phyloP scores from a whole-genome alignment of 1,140 invertebrate species.

The Drosophila pseudoobscura region DNA sequence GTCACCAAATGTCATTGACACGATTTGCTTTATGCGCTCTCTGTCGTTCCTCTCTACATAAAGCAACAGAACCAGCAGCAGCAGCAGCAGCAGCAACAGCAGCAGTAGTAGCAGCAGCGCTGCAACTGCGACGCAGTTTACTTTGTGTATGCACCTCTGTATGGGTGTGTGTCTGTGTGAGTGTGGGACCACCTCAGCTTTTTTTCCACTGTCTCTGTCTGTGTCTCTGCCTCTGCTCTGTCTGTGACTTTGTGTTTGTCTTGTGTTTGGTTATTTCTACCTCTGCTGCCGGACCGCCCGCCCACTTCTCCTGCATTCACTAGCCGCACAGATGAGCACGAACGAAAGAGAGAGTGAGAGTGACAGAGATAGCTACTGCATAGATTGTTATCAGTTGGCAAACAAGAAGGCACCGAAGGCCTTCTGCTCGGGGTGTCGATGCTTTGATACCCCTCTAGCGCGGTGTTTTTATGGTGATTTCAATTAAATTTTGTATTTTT shows the following conservation, averaged over 20 bases:
- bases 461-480: too few relatives aligned
- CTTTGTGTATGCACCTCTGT: constrained; percentile 31
- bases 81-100: neutral
- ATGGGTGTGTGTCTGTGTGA: constrained; percentile 17
- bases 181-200: constrained; percentile 67
- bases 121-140: constrained; percentile 57
- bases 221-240: constrained; percentile 34
- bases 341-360: neutral
- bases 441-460: too few relatives aligned
- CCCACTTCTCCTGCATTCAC: constrained; percentile 6
- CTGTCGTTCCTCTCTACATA: constrained; percentile 37
- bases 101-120: constrained; percentile 32
- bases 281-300: constrained; percentile 27
- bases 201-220: constrained; percentile 53
- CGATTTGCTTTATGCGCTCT: constrained; percentile 71
- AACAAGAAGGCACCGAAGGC: neutral
- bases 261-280: constrained; percentile 48
- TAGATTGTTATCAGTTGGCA: constrained; percentile 71
- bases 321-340: neutral
- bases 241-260: constrained; percentile 27
- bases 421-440: too few relatives aligned
- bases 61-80: constrained; percentile 12
- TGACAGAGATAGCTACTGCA: constrained; percentile 9
- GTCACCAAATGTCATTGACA: constrained; percentile 80
- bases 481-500: too few relatives aligned